Evolutionary conservation across 2,797 vertebrate species (phyloP).

Genomic region (Siniperca scherzeri): DNA sequence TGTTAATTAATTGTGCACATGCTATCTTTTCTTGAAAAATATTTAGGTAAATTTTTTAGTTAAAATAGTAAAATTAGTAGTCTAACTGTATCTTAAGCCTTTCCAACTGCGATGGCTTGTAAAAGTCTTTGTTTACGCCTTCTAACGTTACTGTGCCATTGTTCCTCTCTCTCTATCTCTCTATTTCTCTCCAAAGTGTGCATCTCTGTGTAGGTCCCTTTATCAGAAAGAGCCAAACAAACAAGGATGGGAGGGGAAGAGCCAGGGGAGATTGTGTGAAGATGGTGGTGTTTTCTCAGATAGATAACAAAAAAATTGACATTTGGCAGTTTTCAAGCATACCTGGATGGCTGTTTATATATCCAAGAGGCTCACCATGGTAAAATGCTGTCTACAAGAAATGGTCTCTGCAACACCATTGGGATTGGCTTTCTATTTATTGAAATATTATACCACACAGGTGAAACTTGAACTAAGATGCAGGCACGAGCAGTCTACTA

Average conservation of each 20-base stretch:
- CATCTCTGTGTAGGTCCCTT: slow-evolving; percentile 4
- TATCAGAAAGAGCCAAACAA: slow-evolving; percentile 28
- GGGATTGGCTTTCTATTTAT: not conserved
- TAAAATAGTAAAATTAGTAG: not conserved
- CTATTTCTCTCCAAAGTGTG: not conserved
- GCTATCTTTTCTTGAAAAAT: not conserved
- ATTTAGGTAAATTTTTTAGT: too few species aligned
- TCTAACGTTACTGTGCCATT: not conserved
- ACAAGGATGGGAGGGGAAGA: slow-evolving; percentile 22
- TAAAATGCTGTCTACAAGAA: slow-evolving; percentile 8
- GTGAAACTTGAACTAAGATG: not conserved
- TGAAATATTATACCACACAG: not conserved
- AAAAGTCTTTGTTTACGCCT: not conserved
- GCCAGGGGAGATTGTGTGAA: slow-evolving; percentile 7
- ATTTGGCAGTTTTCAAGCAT: slow-evolving; percentile 23
- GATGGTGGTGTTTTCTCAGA: slow-evolving; percentile 12
- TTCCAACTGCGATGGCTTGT: not conserved
- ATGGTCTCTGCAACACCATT: not conserved
- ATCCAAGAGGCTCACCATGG: not conserved
- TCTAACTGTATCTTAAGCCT: not conserved
- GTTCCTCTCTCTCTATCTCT: not conserved
- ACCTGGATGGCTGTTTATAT: slow-evolving; percentile 15
- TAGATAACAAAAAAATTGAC: slow-evolving; percentile 6
- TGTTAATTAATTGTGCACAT: not conserved
- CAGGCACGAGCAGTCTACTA: not conserved